These are phyloP conservation scores for Hirtodrosophila alboralis DNA, from an alignment of 2,888 invertebrate species.

Conservation along the genomic window DNA sequence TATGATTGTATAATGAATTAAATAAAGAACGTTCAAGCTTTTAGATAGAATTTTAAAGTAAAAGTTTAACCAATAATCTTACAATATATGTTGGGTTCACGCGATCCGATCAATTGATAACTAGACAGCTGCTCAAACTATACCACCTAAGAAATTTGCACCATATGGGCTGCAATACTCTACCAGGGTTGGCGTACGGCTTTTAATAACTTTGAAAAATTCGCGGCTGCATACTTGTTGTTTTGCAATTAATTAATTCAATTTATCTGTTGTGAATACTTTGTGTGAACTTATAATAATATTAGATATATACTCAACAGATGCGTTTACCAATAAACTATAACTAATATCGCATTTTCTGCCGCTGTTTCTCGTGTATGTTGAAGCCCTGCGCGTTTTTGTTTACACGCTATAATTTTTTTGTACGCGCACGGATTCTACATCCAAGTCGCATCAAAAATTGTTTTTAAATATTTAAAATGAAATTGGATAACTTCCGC, in stretches of 20 bases:
- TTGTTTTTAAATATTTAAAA: slow-evolving; percentile 5
- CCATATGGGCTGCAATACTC: slow-evolving; percentile 23
- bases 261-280: neutral
- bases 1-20: too few relatives aligned
- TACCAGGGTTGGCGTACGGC: slow-evolving; percentile 14
- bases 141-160: too few relatives aligned
- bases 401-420: slow-evolving; percentile 48
- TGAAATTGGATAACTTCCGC: slow-evolving; percentile 53
- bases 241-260: neutral
- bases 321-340: neutral
- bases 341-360: neutral
- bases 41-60: too few relatives aligned
- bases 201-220: neutral
- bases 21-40: too few relatives aligned
- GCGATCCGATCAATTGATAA: too few relatives aligned
- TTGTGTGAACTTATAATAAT: neutral
- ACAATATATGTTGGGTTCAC: too few relatives aligned
- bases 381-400: slow-evolving; percentile 34
- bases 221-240: neutral
- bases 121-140: too few relatives aligned
- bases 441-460: neutral
- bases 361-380: neutral
- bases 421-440: neutral
- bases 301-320: too few relatives aligned
- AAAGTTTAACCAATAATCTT: too few relatives aligned